Evolutionary conservation across 2,113 vertebrate genomes (phyloP).

Genomic region (Halichoeres trimaculatus): DNA sequence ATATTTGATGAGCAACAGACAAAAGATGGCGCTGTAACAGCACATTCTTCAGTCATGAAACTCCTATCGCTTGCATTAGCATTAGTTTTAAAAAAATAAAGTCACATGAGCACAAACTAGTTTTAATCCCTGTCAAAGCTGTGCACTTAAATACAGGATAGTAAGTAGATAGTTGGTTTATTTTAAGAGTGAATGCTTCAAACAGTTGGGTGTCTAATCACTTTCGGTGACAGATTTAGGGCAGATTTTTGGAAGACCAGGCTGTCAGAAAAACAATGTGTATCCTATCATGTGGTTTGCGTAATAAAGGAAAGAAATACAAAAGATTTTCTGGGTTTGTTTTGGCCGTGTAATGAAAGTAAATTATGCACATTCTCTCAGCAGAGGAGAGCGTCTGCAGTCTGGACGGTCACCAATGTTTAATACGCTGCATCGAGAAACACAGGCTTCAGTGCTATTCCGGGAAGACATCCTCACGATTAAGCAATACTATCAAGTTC

Average conservation of each 20-base stretch:
- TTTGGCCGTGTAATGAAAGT: neutral
- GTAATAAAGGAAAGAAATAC: neutral
- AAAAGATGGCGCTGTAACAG: too few relatives aligned
- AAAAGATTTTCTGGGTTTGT: neutral
- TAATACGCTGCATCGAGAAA: conserved; percentile 24
- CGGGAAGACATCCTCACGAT: conserved; percentile 19
- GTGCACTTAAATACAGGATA: neutral
- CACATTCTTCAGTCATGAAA: neutral
- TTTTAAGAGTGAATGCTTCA: conserved; percentile 6
- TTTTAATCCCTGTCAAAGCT: neutral
- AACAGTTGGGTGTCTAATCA: conserved; percentile 22
- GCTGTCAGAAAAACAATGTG: neutral
- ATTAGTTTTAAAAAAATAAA: neutral
- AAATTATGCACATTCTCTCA: neutral
- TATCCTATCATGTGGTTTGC: neutral
- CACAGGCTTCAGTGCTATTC: conserved; percentile 26
- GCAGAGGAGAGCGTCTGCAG: neutral
- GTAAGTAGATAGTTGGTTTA: neutral
- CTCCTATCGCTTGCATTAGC: neutral
- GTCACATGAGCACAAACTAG: neutral
- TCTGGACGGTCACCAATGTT: conserved; percentile 13
- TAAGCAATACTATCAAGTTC: conserved; percentile 41
- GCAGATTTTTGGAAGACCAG: neutral
- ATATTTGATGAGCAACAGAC: too few relatives aligned
- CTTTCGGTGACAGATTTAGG: conserved; percentile 19